Evolutionary conservation across 2,797 vertebrate species (phyloP).

Genomic region (Epinephelus malabaricus): DNA sequence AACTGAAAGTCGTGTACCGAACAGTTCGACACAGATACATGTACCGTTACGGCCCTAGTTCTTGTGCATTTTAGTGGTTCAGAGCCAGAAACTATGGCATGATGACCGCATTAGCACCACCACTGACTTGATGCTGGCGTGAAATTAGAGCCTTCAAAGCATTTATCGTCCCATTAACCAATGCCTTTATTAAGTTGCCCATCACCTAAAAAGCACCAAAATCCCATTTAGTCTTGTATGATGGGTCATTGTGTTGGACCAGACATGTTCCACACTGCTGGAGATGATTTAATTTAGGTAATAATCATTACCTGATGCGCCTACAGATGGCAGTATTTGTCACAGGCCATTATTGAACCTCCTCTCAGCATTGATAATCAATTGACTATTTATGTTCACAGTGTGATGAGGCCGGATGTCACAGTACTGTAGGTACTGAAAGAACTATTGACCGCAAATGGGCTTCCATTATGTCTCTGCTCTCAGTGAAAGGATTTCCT

Average conservation of each 20-base stretch:
- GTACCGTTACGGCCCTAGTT: too few relatives aligned
- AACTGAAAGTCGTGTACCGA: too few relatives aligned
- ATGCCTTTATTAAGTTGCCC: constrained; percentile 17
- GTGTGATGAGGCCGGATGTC: constrained; percentile 25
- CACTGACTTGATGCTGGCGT: not conserved
- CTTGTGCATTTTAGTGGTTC: not conserved
- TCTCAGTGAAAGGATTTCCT: constrained; percentile 36
- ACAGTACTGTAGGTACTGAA: constrained; percentile 21
- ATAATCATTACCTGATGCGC: constrained; percentile 22
- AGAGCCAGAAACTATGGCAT: not conserved
- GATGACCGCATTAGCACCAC: not conserved
- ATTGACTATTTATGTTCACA: constrained; percentile 28
- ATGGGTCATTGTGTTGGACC: constrained; percentile 14
- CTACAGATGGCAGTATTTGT: constrained; percentile 41
- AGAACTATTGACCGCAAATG: constrained; percentile 49
- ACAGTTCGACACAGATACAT: too few relatives aligned
- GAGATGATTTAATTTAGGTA: constrained; percentile 33
- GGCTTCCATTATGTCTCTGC: constrained; percentile 43
- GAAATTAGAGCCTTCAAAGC: constrained; percentile 1
- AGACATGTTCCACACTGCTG: not conserved
- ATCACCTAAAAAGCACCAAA: constrained; percentile 16
- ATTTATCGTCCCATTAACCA: constrained; percentile 15
- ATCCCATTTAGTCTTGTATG: constrained; percentile 23
- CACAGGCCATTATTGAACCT: constrained; percentile 25
- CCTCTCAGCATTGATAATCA: constrained; percentile 27